phyloP scores from a whole-genome alignment of 2,888 invertebrate genomes.

The Agrenia bidenticulata region DNA sequence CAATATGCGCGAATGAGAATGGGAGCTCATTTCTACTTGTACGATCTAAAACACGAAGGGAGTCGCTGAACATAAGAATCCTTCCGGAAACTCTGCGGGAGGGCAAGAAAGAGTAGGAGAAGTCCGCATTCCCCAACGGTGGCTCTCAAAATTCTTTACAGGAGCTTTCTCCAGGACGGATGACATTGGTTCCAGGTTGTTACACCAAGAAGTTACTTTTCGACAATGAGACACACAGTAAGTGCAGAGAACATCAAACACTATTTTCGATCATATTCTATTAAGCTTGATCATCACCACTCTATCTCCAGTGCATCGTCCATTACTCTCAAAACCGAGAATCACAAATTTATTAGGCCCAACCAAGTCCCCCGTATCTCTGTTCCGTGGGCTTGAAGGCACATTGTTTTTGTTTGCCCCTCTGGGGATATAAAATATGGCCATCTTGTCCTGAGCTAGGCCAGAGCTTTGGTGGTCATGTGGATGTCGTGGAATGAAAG shows the following conservation, averaged over 20 bases:
- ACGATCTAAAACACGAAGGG: not conserved
- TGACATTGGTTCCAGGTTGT: constrained; percentile 8
- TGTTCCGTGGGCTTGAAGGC: too few relatives aligned
- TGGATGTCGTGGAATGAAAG: too few relatives aligned
- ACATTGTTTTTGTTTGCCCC: too few relatives aligned
- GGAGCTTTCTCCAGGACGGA: not conserved
- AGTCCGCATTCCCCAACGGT: constrained; percentile 32
- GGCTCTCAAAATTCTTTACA: not conserved
- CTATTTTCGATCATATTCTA: constrained; percentile 2
- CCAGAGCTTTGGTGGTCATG: too few relatives aligned
- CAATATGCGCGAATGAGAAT: constrained; percentile 27
- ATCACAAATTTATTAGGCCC: too few relatives aligned
- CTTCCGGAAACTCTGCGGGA: constrained; percentile 45
- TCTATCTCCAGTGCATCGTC: not conserved
- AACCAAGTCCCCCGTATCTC: too few relatives aligned
- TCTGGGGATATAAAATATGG: constrained; percentile 1
- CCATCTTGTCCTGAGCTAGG: not conserved
- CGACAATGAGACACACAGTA: not conserved
- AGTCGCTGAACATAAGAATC: constrained; percentile 32
- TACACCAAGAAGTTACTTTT: not conserved
- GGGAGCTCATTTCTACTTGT: not conserved
- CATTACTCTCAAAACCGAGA: not conserved
- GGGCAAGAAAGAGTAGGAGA: constrained; percentile 37
- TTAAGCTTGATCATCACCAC: constrained; percentile 2
- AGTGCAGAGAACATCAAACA: not conserved